phyloP scores from a whole-genome alignment of 2,797 vertebrate species.

The Capromys pilorides region DNA sequence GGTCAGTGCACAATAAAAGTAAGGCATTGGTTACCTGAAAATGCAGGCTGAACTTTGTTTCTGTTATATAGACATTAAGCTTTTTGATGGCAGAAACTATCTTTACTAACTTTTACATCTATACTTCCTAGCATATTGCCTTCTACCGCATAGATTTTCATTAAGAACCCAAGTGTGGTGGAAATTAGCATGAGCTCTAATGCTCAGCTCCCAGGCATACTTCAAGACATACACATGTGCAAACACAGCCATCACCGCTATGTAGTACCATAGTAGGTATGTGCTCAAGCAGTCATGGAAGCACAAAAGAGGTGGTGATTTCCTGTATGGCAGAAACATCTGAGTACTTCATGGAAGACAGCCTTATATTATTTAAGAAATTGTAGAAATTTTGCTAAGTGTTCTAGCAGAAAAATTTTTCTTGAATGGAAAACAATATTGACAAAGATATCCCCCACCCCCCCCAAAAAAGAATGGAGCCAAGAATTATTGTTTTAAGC shows the following conservation, averaged over 20 bases:
- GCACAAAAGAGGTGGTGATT: background rate
- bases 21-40: background rate
- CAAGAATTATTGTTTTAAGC: conserved; percentile 8
- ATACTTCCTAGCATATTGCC: background rate
- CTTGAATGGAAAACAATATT: background rate
- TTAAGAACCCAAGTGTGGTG: background rate
- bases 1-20: background rate
- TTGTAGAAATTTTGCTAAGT: background rate
- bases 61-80: background rate
- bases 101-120: background rate
- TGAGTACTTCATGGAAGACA: background rate
- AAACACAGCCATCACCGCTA: background rate
- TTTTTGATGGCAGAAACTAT: background rate
- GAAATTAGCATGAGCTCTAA: background rate
- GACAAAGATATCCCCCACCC: background rate
- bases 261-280: background rate
- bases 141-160: background rate
- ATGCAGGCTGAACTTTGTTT: background rate
- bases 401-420: background rate
- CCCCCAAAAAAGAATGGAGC: background rate
- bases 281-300: background rate
- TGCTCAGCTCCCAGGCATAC: background rate
- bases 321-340: background rate
- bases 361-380: background rate
- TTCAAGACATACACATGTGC: background rate